These are phyloP conservation scores for Oscheius sp. DNA, from an alignment of 2,888 invertebrate species.

Conservation along the genomic window DNA sequence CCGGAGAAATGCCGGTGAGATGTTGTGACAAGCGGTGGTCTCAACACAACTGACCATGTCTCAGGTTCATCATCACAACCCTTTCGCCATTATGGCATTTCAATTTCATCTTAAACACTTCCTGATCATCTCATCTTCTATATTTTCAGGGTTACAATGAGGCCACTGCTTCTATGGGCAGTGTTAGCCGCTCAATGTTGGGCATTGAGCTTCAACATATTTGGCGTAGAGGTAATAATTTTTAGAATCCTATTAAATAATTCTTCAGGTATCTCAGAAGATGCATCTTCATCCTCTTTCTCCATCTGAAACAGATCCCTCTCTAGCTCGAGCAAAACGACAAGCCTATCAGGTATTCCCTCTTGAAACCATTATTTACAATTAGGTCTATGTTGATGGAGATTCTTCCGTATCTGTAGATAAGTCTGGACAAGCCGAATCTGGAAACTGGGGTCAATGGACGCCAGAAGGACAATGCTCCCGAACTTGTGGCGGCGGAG, in stretches of 20 bases:
- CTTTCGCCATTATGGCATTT: background rate
- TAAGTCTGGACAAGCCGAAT: conserved; percentile 63
- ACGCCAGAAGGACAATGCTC: conserved; percentile 85
- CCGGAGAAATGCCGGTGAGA: conserved; percentile 29
- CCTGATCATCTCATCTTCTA: too few species aligned
- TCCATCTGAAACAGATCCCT: conserved; percentile 59
- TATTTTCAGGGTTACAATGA: conserved; percentile 27
- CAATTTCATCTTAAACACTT: background rate
- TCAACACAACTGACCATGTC: conserved; percentile 29
- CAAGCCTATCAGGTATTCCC: conserved; percentile 66
- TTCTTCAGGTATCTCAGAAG: too few species aligned
- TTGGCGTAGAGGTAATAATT: conserved; percentile 11
- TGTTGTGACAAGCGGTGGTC: conserved; percentile 28
- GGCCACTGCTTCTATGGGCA: conserved; percentile 31
- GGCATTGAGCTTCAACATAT: conserved; percentile 27
- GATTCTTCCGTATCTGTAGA: conserved; percentile 67
- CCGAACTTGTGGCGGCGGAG: conserved; percentile 90
- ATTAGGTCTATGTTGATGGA: conserved; percentile 61
- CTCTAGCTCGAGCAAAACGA: conserved; percentile 55
- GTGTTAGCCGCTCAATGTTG: conserved; percentile 22
- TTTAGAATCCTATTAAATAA: too few species aligned
- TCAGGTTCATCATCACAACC: conserved; percentile 3
- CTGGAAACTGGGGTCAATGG: conserved; percentile 78
- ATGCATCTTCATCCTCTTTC: conserved; percentile 60
- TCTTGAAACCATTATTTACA: background rate